These are phyloP conservation scores for Enteromius argenteus DNA, from an alignment of 2,797 vertebrate genomes.

Conservation along the genomic window DNA sequence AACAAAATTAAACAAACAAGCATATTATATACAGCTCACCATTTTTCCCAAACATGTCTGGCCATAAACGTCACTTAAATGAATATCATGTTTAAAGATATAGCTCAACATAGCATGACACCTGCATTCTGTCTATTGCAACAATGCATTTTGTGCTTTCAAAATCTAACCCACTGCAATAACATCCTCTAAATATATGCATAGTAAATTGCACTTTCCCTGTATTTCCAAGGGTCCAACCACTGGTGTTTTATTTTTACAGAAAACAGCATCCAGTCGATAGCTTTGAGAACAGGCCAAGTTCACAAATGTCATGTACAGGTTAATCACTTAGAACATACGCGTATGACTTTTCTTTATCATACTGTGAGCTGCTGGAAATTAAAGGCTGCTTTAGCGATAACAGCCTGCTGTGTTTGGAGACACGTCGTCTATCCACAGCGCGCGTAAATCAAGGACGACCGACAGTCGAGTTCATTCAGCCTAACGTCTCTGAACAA, in stretches of 20 bases:
- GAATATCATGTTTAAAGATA: neutral
- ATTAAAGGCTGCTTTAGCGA: constrained; percentile 36
- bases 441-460: constrained; percentile 31
- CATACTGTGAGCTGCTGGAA: constrained; percentile 33
- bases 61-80: neutral
- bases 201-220: neutral
- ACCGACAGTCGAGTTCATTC: constrained; percentile 24
- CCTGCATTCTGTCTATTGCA: neutral
- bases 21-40: neutral
- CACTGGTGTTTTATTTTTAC: neutral
- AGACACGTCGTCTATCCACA: constrained; percentile 24
- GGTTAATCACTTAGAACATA: constrained; percentile 41
- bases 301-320: constrained; percentile 16
- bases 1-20: too few species aligned
- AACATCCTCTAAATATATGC: neutral
- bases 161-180: neutral
- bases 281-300: neutral
- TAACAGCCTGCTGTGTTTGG: constrained; percentile 42
- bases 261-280: neutral
- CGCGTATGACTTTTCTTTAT: constrained; percentile 34
- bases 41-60: neutral
- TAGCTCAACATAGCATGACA: neutral
- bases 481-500: constrained; percentile 35
- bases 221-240: too few species aligned
- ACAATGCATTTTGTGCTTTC: neutral